Percentiles rank a stretch among this genome's conserved stretches.
phyloP scores from a whole-genome alignment of 2,113 vertebrate species.

The Oxygymnocypris stewartii region DNA sequence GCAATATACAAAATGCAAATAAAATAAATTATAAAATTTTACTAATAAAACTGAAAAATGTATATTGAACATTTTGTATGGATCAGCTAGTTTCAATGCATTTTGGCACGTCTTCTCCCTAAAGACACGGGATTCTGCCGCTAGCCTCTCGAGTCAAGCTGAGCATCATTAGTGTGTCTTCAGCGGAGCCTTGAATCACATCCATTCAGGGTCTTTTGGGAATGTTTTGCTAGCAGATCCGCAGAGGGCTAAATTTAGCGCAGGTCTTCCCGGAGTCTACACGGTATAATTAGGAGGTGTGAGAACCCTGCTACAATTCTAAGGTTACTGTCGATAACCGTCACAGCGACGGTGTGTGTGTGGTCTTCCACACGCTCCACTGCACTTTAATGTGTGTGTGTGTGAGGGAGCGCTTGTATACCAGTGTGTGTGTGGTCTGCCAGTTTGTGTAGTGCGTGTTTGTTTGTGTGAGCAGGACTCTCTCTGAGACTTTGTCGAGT shows the following conservation, averaged over 20 bases:
- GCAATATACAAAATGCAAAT: no score
- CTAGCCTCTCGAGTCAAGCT: no score
- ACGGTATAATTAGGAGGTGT: constrained; percentile 80
- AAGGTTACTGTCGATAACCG: constrained; percentile 76
- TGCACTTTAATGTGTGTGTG: constrained; percentile 43
- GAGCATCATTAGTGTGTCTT: not conserved
- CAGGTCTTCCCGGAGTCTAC: constrained; percentile 70
- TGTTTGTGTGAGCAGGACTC: constrained; percentile 36
- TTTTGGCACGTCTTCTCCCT: not conserved
- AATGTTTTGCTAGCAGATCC: constrained; percentile 73
- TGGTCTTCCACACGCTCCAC: constrained; percentile 47
- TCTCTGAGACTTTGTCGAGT: constrained; percentile 2
- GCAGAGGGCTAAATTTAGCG: constrained; percentile 73
- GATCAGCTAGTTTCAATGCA: not conserved
- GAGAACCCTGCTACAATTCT: constrained; percentile 75
- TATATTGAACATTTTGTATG: no score
- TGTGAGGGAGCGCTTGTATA: no score
- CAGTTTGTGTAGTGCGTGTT: constrained; percentile 56
- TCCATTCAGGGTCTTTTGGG: constrained; percentile 66
- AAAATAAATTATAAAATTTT: no score
- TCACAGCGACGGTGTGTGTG: constrained; percentile 59
- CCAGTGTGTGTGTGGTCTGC: constrained; percentile 52
- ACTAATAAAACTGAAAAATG: no score
- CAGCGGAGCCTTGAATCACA: constrained; percentile 59
- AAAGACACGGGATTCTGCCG: no score